phyloP scores from a whole-genome alignment of 2,888 invertebrate genomes.

The Tetranychus truncatus region DNA sequence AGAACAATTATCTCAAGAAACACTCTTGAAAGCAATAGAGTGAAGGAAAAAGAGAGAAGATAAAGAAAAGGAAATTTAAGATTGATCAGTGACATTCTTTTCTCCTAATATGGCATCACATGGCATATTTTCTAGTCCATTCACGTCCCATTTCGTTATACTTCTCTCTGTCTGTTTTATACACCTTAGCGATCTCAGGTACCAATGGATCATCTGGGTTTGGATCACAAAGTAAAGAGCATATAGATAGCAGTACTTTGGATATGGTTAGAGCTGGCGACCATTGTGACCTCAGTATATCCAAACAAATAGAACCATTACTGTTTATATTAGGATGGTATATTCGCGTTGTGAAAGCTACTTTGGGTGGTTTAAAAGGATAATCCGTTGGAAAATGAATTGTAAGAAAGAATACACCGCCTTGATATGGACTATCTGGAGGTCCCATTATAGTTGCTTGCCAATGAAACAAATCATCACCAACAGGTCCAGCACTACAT shows the following conservation, averaged over 20 bases:
- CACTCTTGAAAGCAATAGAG: background rate
- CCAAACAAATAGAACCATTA: constrained; percentile 99
- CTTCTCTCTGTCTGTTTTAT: constrained; percentile 99
- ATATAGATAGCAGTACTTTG: constrained; percentile 96
- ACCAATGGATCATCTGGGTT: constrained; percentile 99
- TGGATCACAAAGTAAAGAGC: constrained; percentile 98
- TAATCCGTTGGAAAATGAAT: constrained; percentile 99
- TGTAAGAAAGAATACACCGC: constrained; percentile 97
- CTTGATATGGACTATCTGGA: constrained; percentile 99
- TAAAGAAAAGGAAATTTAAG: background rate
- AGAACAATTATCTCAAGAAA: too few relatives aligned
- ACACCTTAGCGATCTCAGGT: constrained; percentile 99
- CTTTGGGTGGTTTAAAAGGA: constrained; percentile 57
- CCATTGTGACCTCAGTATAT: constrained; percentile 50
- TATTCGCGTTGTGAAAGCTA: constrained; percentile 13
- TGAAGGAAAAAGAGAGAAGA: background rate
- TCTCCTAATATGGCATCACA: background rate
- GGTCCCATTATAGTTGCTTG: constrained; percentile 99
- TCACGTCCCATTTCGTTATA: constrained; percentile 98
- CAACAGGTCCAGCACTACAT: constrained; percentile 99
- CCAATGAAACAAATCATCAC: constrained; percentile 99
- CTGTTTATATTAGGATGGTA: constrained; percentile 16
- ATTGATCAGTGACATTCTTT: background rate
- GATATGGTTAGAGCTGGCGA: constrained; percentile 23
- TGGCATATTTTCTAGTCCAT: constrained; percentile 92